These are phyloP conservation scores for Macaria liturata DNA, from an alignment of 2,888 invertebrate genomes.

Conservation along the genomic window DNA sequence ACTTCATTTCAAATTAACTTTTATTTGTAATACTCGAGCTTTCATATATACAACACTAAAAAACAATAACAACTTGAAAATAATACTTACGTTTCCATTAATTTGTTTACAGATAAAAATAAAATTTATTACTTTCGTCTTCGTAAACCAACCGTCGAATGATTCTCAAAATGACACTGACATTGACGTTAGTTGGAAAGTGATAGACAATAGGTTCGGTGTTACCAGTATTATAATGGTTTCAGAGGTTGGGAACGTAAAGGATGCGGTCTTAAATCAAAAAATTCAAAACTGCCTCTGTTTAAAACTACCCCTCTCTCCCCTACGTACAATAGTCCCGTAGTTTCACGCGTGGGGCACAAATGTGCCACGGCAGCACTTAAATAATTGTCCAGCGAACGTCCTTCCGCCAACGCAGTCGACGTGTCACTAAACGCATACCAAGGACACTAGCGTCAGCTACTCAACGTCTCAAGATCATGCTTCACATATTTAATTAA, in stretches of 20 bases:
- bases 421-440: no score
- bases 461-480: no score
- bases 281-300: constrained; percentile 24
- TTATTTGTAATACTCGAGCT: constrained; percentile 11
- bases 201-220: constrained; percentile 8
- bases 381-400: no score
- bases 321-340: no score
- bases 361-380: no score
- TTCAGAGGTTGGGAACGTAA: constrained; percentile 13
- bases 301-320: constrained; percentile 20
- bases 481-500: no score
- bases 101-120: no score
- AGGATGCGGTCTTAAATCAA: constrained; percentile 15
- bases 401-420: no score
- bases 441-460: no score
- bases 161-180: constrained; percentile 3
- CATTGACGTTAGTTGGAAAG: constrained; percentile 1
- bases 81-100: no score
- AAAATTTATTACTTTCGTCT: constrained; percentile 10
- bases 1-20: constrained; percentile 8
- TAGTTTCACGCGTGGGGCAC: no score
- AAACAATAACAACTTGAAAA: constrained; percentile 10
- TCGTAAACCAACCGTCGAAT: constrained; percentile 10
- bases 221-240: constrained; percentile 13
- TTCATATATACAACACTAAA: constrained; percentile 10